Base-by-base conservation (phyloP, 1,140 invertebrate genomes). In the Helicoverpa zea region DNA sequence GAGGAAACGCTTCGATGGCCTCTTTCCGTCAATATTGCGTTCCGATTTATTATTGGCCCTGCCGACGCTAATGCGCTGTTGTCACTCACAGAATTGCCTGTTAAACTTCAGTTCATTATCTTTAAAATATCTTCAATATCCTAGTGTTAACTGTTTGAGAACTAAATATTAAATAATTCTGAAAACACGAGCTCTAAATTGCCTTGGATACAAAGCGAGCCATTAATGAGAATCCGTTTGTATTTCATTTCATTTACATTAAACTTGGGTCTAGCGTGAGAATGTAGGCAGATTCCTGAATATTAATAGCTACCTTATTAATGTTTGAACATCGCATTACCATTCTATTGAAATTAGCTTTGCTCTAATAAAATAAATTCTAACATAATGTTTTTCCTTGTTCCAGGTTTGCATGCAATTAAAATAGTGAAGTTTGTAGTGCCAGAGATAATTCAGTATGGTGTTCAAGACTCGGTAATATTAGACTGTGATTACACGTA, bases 401-500 rank as follows among this genome's bases (percentile, higher is more conserved):
- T 95, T 95, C 29, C 94, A 95, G 95, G 90, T 85, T 68, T 93
- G 9, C 79, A 89, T 23, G 91, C 90, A 30, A 94, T 96, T 29
- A 96, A 96, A 87, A 97, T 98, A 91, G 96, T 96, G 54, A 96
- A 96, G 77, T 92, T 98, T 51, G 94, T 95, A 79, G 97, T 98
- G 70, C 97, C 97, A 70, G 95, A 96, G 86, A 95, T 97, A 73
- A 96, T 97, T 16, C 96, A 96, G 81, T 97, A 97, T 83, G 97
- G 97, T 59, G 96, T 96, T 3, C 93, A 95, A n/a, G 95, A 96
- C 68, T 94, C 96, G n/a, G 96, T 97, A 3, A 95, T 98, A 43
- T 92, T 98, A 80, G 97, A 98, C 92, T 98, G 97, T 95, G 96
- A 97, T 88, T 98, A 97, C 91, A 95, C 96, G n/a, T 88, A 89